Evolutionary conservation across 2,113 vertebrate genomes (phyloP).

Genomic region (Noturus placidus): DNA sequence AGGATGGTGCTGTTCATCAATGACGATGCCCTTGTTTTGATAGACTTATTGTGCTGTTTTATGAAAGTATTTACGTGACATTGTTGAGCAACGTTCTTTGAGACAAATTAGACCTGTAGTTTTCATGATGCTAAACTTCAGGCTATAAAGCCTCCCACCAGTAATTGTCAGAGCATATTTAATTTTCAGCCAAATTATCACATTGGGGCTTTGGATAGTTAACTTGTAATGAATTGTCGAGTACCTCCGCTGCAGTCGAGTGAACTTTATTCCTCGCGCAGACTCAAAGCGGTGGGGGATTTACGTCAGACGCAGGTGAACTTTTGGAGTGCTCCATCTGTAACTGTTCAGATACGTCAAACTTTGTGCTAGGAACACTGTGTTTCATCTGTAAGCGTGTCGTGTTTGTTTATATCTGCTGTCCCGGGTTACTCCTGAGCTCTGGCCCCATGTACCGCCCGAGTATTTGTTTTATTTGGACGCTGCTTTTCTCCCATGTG

Average conservation of each 20-base stretch:
- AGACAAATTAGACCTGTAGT: neutral
- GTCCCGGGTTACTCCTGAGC: conserved; percentile 4
- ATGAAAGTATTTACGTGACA: neutral
- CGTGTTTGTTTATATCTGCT: conserved; percentile 19
- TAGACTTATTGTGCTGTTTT: neutral
- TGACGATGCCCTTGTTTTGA: neutral
- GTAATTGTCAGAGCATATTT: neutral
- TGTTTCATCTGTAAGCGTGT: conserved; percentile 20
- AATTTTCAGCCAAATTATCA: neutral
- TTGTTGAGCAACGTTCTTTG: neutral
- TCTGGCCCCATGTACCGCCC: neutral
- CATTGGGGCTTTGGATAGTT: neutral
- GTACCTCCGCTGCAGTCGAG: no score
- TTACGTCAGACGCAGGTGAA: neutral
- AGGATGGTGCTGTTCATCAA: neutral
- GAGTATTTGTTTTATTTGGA: conserved; percentile 8
- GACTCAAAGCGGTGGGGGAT: no score
- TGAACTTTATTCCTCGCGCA: neutral
- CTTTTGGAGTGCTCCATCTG: neutral
- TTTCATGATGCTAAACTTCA: neutral
- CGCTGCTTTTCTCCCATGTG: neutral
- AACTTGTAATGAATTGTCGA: neutral
- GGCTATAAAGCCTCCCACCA: neutral
- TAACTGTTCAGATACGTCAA: neutral
- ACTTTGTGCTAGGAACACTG: neutral